Evolutionary conservation across 2,888 invertebrate species (phyloP).

Genomic region (Chrysolina oricalcia): DNA sequence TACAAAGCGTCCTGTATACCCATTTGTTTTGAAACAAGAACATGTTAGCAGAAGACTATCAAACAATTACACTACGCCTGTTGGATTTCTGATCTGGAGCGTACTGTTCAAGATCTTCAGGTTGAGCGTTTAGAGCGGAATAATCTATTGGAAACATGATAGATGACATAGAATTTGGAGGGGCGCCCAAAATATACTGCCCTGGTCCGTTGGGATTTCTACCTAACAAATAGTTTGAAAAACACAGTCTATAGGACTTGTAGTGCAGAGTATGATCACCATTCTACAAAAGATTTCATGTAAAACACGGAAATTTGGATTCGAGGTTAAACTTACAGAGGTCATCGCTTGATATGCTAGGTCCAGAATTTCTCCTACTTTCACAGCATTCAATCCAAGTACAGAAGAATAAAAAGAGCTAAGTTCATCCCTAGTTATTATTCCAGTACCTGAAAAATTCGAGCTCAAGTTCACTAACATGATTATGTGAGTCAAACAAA

Average conservation of each 20-base stretch:
- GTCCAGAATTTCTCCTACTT: constrained; percentile 80
- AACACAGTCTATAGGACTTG: constrained; percentile 81
- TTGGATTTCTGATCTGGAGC: constrained; percentile 80
- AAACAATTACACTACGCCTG: constrained; percentile 82
- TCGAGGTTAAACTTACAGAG: constrained; percentile 75
- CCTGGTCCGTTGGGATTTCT: constrained; percentile 85
- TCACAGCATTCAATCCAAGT: constrained; percentile 77
- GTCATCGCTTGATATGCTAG: constrained; percentile 82
- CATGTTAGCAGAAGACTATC: constrained; percentile 39
- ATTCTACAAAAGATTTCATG: constrained; percentile 74
- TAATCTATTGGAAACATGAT: constrained; percentile 84
- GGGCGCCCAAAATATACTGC: constrained; percentile 81
- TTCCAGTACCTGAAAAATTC: constrained; percentile 75
- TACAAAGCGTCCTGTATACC: neutral
- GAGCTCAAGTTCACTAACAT: too few relatives aligned
- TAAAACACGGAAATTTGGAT: constrained; percentile 21
- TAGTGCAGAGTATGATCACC: constrained; percentile 80
- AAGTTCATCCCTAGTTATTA: constrained; percentile 79
- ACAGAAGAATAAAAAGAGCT: constrained; percentile 83
- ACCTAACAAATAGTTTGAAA: constrained; percentile 84
- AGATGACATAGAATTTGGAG: constrained; percentile 74
- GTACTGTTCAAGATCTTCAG: constrained; percentile 81
- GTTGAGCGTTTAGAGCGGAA: constrained; percentile 82
- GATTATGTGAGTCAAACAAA: too few relatives aligned
- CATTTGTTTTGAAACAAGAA: neutral